Evolutionary conservation across 2,888 invertebrate genomes (phyloP), one percentile per base, ranked within the genome.

Genomic region (Pimpla rufipes): DNA sequence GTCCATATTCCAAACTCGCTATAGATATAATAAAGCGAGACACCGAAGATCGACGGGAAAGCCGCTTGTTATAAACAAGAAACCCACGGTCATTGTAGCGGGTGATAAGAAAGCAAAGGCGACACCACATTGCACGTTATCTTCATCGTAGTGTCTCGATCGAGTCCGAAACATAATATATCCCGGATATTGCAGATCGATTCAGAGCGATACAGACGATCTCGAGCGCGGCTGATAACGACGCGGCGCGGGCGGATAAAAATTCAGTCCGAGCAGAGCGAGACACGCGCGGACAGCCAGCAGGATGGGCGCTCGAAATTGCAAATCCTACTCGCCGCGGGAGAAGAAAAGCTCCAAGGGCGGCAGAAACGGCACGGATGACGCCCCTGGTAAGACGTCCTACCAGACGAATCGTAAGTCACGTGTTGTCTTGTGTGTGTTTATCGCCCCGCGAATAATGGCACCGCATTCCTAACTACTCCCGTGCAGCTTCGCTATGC

Each of bases 251-350:
- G n/a, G n/a, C 57, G 59, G n/a, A n/a, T n/a, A 37, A 35, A 13
- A 35, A 59, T 35, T 37, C 2, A 13, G 29, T 37, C 13, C 1
- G n/a, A 37, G n/a, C n/a, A 62, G 29, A 62, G 62, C 16, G 37
- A 40, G 37, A 40, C 16, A n/a, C n/a, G n/a, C 11, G 42, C 40
- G 11, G n/a, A 47, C 18, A 37, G 71, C 21, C 35, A 74, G 79
- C 29, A 29, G 45, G 23, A 89, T 90, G 90, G 89, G 89, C 67
- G 87, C 83, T 23, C 87, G 81, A 74, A 88, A 87, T 79, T 87
- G 90, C 77, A 90, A 90, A 83, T 88, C 89, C 55, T 90, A 90
- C 80, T 90, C 89, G 5, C 87, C 87, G 5, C 88, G 85, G 74
- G 79, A 86, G 74, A 88, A 86, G n/a, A 85, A 80, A 64, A 87